Base-by-base conservation (phyloP, 2,797 vertebrate genomes). In the Urocyon cinereoargenteus region DNA sequence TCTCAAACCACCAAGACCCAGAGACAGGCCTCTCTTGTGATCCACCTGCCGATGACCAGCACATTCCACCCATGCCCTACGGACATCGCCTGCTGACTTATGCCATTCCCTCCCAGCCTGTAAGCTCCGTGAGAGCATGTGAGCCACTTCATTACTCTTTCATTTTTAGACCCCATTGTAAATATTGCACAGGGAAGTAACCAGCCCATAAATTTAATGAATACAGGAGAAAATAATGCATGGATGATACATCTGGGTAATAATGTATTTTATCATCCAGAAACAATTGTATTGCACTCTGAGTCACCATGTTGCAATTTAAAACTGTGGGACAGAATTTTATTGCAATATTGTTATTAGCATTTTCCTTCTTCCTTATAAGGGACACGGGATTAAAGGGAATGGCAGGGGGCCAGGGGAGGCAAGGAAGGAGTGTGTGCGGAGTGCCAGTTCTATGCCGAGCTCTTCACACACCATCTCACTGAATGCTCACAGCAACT, bases 1-100 rank as follows among this genome's bases (percentile, higher is more conserved):
- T 21, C 64, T 51, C n/a, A 9, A 77, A 14, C 21, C 36, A 16
- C 55, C 15, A 1, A 22, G 15, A 34, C 31, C 57, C 5, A 36
- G 40, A 1, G 10, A 31, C 22, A 34, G 59, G 31, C 26, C 28
- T 34, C 28, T 28, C 70, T 21, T 24, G 18, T 18, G 15, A 10
- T 6, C 13, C 36, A 11, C 8, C 51, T 16, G 16, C 21, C 3
- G 31, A 11, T 2, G 45, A 18, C 73, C 22, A 0, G 34, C 1
- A 0, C 31, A 2, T 1, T 5, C 2, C 22, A n/a, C 13, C n/a
- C 6, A 0, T 2, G 10, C 55, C 36, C 31, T n/a, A 21, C 0
- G 31, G 9, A 28, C n/a, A 4, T 24, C 2, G 3, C 1, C 22
- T 19, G 22, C 31, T 34, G 2, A 24, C 72, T 0, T 6, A n/a